Conservation (phyloP, 2,888 invertebrate genomes). For the Drosophila yooni region DNA sequence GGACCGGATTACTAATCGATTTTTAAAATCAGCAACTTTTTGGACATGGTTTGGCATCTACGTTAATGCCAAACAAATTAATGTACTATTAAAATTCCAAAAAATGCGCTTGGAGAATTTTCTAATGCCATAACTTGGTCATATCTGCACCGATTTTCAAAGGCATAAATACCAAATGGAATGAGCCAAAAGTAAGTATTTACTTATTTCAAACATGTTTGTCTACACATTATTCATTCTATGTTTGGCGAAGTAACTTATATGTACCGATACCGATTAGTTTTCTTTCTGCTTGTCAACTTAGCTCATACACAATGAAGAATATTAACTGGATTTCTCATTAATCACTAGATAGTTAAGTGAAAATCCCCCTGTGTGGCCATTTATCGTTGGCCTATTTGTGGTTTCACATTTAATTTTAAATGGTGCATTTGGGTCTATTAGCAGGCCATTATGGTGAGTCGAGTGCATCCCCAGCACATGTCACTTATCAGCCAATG, state of each 20-base stretch:
- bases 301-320: background rate
- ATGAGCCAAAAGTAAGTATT: background rate
- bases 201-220: background rate
- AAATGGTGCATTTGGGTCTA: conserved; percentile 58
- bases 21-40: background rate
- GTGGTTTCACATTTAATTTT: conserved; percentile 67
- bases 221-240: background rate
- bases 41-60: background rate
- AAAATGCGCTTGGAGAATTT: background rate
- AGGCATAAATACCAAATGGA: background rate
- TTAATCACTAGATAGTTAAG: conserved; percentile 38
- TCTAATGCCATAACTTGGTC: background rate
- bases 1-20: background rate
- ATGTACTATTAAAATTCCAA: background rate
- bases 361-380: conserved; percentile 18
- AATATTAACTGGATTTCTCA: conserved; percentile 28
- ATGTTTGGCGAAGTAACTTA: too few species aligned
- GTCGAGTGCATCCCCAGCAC: conserved; percentile 68
- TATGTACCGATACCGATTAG: background rate
- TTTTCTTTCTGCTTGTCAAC: background rate
- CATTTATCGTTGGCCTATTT: conserved; percentile 66
- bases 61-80: background rate
- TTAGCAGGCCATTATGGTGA: conserved; percentile 63
- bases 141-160: background rate
- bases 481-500: conserved; percentile 75